Conservation (phyloP, 1,140 invertebrate genomes). For the Sinonovacula constricta region DNA sequence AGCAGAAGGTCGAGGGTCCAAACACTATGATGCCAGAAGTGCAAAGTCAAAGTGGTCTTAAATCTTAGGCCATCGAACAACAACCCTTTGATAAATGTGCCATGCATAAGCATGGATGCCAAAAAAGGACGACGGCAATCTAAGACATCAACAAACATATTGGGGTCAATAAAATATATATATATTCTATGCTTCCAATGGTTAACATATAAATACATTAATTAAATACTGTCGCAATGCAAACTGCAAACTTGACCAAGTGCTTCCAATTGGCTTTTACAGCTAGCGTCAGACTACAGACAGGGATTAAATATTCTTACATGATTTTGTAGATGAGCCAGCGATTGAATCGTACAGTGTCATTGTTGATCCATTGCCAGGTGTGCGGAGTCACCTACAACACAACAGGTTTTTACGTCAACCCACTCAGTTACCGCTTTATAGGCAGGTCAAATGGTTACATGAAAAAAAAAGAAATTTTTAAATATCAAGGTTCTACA, state of each 20-base stretch:
- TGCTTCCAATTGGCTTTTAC: background rate
- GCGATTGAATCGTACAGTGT: slow-evolving; percentile 1
- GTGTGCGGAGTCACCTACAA: slow-evolving; percentile 19
- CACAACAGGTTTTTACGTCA: background rate
- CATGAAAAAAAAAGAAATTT: background rate
- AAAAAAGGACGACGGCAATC: no score
- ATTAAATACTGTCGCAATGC: background rate
- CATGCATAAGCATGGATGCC: no score
- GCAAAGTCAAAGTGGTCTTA: no score
- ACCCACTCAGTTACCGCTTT: background rate
- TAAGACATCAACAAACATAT: no score
- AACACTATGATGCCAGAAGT: no score
- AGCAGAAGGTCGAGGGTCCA: background rate
- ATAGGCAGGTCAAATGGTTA: background rate
- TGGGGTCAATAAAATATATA: no score
- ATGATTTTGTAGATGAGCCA: slow-evolving; percentile 8
- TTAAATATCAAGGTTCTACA: background rate
- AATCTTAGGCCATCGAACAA: no score
- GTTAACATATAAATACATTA: background rate
- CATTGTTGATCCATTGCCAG: slow-evolving; percentile 34
- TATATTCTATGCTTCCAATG: no score
- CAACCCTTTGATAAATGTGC: no score
- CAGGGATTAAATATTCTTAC: slow-evolving; percentile 7
- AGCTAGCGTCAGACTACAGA: background rate
- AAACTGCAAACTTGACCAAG: background rate